Base-by-base conservation (phyloP, 2,113 vertebrate genomes). In the Labeo catla region DNA sequence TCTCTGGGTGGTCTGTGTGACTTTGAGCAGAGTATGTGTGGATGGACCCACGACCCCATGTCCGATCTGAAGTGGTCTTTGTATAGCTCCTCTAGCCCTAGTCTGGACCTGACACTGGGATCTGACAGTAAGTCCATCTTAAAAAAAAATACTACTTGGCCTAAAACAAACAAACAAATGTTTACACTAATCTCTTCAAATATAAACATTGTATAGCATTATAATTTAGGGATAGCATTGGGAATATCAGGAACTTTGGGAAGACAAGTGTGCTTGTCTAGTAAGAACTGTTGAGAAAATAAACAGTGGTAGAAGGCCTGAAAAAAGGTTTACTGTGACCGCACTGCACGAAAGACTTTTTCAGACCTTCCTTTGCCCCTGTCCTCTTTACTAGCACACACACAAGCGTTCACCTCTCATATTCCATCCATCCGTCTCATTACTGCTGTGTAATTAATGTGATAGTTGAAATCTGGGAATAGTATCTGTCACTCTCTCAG, bases 1-100 rank as follows among this genome's bases (percentile, higher is more conserved):
- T 96, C 94, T 77, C 88, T n/a, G 93, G 93, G 96, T 77, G 97
- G 97, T 78, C 96, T 97, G 15, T 99, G 98, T 90, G 97, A 98
- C 92, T 99, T 99, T 85, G 97, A 98, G 91, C 93, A 92, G 84
- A 95, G 93, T 76, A 84, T 98, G 90, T 99, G 98, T 39, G 96
- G 97, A 86, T 99, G 98, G 98, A 95, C 96, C 4, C 96, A 97
- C 0, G 97, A 99, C 87, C 94, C 94, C 0, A 94, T 94, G 88
- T 97, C 95, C 0, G 95, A 96, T 65, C 95, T 97, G 83, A 96
- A 92, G 0, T 98, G 97, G 97, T 94, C 94, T 10, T 94, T 96
- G 84, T 95, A 96, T 92, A 94, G 95, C 86, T 80, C 93, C 74
- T 93, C 96, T 50, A 95, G 93, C 92, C 93, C 91, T 23, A 93